Conservation (phyloP, 1,140 invertebrate genomes). For the Musca vetustissima region DNA sequence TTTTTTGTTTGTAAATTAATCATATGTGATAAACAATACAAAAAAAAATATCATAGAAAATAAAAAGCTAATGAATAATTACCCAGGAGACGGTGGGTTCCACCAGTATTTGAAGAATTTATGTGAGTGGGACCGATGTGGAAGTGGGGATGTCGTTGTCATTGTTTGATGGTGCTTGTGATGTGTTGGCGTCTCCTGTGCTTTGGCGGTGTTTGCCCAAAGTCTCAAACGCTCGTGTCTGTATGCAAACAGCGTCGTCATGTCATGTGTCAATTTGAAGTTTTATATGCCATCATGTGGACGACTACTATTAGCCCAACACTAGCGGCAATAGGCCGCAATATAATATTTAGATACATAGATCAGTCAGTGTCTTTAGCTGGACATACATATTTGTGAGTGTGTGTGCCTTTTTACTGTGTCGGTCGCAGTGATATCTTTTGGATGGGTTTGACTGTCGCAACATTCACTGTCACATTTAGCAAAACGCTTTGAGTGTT, state of each 20-base stretch:
- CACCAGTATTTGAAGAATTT: constrained; percentile 15
- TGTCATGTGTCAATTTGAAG: constrained; percentile 22
- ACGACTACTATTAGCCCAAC: no score
- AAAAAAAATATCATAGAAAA: constrained; percentile 11
- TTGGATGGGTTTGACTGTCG: neutral
- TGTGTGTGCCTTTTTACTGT: no score
- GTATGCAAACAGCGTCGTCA: constrained; percentile 17
- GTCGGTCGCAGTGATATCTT: neutral
- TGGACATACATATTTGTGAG: no score
- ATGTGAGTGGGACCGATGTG: neutral
- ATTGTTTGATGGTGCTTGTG: no score
- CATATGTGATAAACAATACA: neutral
- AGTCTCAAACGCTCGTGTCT: neutral
- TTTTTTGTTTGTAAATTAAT: constrained; percentile 15
- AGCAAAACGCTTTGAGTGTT: constrained; percentile 20
- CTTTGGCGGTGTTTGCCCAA: constrained; percentile 4
- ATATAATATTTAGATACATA: no score
- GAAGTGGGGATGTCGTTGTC: no score
- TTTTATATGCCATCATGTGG: constrained; percentile 13
- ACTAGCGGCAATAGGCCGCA: no score
- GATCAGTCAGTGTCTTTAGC: no score
- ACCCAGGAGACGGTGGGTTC: neutral
- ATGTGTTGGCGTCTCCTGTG: neutral
- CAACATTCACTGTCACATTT: constrained; percentile 11
- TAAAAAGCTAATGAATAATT: constrained; percentile 18